These are phyloP conservation scores for Protobothrops mucrosquamatus DNA, from an alignment of 2,113 vertebrate species.

Conservation along the genomic window DNA sequence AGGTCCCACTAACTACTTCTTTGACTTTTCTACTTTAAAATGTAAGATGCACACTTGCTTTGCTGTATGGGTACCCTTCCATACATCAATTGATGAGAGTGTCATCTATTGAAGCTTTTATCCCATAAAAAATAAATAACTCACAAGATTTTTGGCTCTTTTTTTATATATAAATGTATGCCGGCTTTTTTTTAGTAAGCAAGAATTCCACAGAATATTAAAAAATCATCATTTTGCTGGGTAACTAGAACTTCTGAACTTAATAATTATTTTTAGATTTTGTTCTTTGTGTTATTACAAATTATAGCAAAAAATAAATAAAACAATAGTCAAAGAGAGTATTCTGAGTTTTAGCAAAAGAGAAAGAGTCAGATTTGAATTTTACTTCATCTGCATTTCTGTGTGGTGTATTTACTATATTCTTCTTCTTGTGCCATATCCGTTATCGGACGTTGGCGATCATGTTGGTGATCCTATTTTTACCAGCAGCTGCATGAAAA, in stretches of 20 bases:
- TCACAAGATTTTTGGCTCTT: not conserved
- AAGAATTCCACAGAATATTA: not conserved
- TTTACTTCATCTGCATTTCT: not conserved
- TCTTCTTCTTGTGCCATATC: too few relatives aligned
- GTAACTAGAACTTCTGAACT: not conserved
- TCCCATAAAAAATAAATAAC: not conserved
- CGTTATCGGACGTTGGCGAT: too few relatives aligned
- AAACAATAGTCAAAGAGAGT: not conserved
- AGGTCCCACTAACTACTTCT: not conserved
- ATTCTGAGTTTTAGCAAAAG: not conserved
- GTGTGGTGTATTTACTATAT: not conserved
- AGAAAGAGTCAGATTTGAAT: not conserved
- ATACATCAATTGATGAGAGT: not conserved
- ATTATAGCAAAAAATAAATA: not conserved
- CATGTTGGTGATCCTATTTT: too few relatives aligned
- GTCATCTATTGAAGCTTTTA: not conserved
- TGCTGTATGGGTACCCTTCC: not conserved
- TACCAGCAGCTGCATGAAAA: too few relatives aligned
- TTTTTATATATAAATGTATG: not conserved
- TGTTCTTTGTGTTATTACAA: not conserved
- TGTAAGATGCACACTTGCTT: not conserved
- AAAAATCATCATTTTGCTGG: not conserved
- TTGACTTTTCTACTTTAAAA: not conserved
- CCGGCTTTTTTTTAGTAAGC: not conserved
- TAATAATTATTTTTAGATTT: not conserved